phyloP scores from a whole-genome alignment of 2,113 vertebrate species.

The Epinephelus lanceolatus region DNA sequence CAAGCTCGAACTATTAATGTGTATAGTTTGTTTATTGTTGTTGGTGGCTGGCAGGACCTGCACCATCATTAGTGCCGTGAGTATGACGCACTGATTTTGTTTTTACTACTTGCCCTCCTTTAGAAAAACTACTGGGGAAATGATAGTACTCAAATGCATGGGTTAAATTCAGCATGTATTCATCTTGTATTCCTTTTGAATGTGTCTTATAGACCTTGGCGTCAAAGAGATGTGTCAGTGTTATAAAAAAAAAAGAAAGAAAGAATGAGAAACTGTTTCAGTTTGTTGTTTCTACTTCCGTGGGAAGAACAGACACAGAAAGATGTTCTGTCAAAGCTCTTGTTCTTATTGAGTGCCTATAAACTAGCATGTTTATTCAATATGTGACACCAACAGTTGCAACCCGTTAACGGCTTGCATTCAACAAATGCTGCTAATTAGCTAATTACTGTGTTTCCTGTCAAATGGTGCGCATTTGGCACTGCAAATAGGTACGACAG shows the following conservation, averaged over 20 bases:
- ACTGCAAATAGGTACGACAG: slow-evolving; percentile 56
- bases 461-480: slow-evolving; percentile 59
- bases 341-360: slow-evolving; percentile 41
- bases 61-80: slow-evolving; percentile 48
- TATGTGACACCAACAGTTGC: slow-evolving; percentile 56
- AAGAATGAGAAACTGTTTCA: slow-evolving; percentile 42
- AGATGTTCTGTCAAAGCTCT: slow-evolving; percentile 38
- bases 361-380: slow-evolving; percentile 66
- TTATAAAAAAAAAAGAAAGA: slow-evolving; percentile 15
- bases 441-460: slow-evolving; percentile 74
- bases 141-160: slow-evolving; percentile 22
- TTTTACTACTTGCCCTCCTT: slow-evolving; percentile 3
- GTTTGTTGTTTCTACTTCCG: slow-evolving; percentile 54
- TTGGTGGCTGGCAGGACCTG: slow-evolving; percentile 30
- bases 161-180: slow-evolving; percentile 44
- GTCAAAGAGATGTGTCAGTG: slow-evolving; percentile 35
- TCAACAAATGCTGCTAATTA: slow-evolving; percentile 80
- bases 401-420: slow-evolving; percentile 52
- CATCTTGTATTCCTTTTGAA: slow-evolving; percentile 69
- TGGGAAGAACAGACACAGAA: slow-evolving; percentile 30
- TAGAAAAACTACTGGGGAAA: slow-evolving; percentile 46
- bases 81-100: slow-evolving; percentile 35
- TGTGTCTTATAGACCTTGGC: slow-evolving; percentile 42
- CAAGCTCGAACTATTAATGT: slow-evolving; percentile 29
- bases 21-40: slow-evolving; percentile 56